These are phyloP conservation scores for Penaeus chinensis DNA, from an alignment of 1,140 invertebrate species.

Conservation along the genomic window DNA sequence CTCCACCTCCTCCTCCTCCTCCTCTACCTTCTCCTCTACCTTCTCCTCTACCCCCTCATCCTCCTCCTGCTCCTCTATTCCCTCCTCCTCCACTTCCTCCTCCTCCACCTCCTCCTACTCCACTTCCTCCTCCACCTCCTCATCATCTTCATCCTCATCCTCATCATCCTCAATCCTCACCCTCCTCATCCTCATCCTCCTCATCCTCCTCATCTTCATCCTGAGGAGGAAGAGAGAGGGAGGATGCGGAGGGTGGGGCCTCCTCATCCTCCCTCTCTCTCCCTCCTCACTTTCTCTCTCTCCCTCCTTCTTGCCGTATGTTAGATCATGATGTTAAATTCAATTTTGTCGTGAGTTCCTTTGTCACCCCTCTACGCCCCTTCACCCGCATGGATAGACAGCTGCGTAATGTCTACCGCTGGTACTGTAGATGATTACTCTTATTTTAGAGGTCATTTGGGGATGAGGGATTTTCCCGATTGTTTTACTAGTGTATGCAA, in stretches of 20 bases:
- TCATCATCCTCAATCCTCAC: background rate
- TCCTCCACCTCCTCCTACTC: too few species aligned
- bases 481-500: too few species aligned
- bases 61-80: background rate
- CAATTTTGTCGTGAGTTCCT: slow-evolving; percentile 36
- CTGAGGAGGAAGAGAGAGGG: background rate
- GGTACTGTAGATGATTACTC: background rate
- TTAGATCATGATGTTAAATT: slow-evolving; percentile 48
- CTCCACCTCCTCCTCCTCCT: background rate
- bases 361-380: background rate
- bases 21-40: background rate
- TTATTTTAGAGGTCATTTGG: background rate
- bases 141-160: background rate
- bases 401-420: slow-evolving; percentile 18
- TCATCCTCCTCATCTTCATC: background rate
- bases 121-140: background rate
- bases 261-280: background rate
- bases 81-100: too few species aligned
- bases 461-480: too few species aligned
- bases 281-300: background rate
- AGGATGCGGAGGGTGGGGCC: too few species aligned
- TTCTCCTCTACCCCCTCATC: background rate
- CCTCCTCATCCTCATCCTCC: background rate
- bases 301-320: background rate
- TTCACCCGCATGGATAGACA: background rate